Conservation (phyloP, 2,113 vertebrate genomes). For the Leucoraja erinaceus region DNA sequence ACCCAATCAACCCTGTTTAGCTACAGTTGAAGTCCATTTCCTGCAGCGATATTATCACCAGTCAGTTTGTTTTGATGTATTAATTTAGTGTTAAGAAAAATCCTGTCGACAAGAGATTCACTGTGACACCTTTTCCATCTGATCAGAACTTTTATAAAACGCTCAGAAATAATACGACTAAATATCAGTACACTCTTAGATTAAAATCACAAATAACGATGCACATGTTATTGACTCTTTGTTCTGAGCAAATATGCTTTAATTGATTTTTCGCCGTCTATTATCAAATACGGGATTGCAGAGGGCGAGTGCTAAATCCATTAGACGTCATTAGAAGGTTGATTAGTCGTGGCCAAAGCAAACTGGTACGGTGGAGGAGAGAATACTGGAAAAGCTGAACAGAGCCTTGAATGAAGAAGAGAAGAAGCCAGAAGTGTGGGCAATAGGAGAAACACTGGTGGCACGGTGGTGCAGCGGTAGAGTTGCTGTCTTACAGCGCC, state of each 20-base stretch:
- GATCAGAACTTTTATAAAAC: neutral
- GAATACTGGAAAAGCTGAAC: neutral
- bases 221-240: neutral
- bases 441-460: neutral
- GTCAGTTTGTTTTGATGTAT: neutral
- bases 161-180: neutral
- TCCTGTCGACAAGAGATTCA: neutral
- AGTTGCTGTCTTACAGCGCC: too few species aligned
- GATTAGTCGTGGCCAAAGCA: neutral
- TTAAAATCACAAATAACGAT: neutral
- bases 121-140: neutral
- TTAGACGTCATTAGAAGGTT: constrained; percentile 17
- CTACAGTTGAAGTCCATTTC: neutral
- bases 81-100: neutral
- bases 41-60: neutral
- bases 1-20: neutral
- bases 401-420: neutral
- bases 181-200: neutral
- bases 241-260: neutral
- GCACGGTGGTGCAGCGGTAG: too few species aligned
- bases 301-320: neutral
- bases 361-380: neutral
- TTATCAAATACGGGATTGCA: neutral
- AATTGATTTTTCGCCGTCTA: neutral
- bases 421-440: neutral